Conservation (phyloP, 2,113 vertebrate species). For the Apteryx owenii region DNA sequence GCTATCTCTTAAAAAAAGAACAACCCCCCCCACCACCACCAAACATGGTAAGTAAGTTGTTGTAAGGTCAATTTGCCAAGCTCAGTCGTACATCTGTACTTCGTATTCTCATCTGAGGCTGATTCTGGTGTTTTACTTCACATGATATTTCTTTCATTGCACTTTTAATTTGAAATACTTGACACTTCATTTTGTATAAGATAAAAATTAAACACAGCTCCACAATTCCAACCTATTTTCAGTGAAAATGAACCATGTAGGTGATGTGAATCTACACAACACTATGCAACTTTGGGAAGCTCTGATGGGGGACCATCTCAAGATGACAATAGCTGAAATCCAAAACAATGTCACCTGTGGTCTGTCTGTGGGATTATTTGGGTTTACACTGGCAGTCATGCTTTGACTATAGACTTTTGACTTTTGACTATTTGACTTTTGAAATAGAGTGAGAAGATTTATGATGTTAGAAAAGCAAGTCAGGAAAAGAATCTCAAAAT, state of each 20-base stretch:
- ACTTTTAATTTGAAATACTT: neutral
- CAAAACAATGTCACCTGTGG: neutral
- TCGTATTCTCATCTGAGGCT: neutral
- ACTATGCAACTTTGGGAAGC: neutral
- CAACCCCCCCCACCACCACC: rapidly evolving
- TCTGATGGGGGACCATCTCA: neutral
- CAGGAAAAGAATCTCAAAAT: neutral
- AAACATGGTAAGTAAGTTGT: neutral
- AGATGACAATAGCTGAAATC: neutral
- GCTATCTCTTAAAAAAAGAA: neutral
- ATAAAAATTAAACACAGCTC: neutral
- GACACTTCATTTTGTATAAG: neutral
- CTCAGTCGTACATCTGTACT: neutral
- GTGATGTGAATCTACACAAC: neutral
- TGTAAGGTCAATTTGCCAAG: neutral
- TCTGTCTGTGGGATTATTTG: neutral
- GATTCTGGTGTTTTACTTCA: neutral
- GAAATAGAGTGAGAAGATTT: neutral
- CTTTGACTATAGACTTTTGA: neutral
- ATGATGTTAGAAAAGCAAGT: neutral
- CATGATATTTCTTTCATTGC: neutral
- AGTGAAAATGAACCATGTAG: neutral
- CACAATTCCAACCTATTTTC: neutral
- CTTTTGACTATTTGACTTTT: too few species aligned
- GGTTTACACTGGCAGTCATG: rapidly evolving